Base-by-base conservation (phyloP, 2,888 invertebrate species). In the Drosophila longiperda region DNA sequence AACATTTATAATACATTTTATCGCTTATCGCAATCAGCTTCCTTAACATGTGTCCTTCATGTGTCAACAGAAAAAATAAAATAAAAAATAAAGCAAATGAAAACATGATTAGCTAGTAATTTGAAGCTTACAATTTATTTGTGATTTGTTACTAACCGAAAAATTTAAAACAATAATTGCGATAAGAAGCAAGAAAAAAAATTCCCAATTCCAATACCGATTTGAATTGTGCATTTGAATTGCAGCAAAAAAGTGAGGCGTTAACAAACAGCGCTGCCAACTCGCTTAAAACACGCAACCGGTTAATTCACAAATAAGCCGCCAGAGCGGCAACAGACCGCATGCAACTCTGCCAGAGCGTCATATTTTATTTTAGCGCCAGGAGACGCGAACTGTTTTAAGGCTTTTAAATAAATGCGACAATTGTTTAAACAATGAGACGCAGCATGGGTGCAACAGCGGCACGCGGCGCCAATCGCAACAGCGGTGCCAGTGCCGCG, bases 351-450 rank as follows among this genome's bases (percentile, higher is more conserved):
- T 84, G 48, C 4, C 4, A 29, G 61, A 76, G 80, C 80, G 81
- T 80, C 83, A 77, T 66, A 78, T 75, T 84, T 80, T 80, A 71
- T 58, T 71, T 84, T 84, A 86, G 88, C 84, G 84, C 90, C 71
- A 71, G 89, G 65, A 73, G 55, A 63, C 40, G 42, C 66, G 36
- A 62, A 33, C 59, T 72, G 62, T 77, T 55, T 71, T 66, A 64
- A 71, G 77, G 72, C 76, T 71, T 78, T 78, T 80, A 80, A 77
- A 77, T 63, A 80, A 52, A 75, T 33, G 40, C n/a, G 12, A 6
- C 26, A 17, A 33, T 20, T 5, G 20, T 17, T 11, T 3, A 3
- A 12, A 63, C 20, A 34, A 71, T 77, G 65, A 81, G 68, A 26
- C 66, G 55, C 49, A 86, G 70, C 62, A 45, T 61, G 66, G 87